Evolutionary conservation across 2,797 vertebrate species (phyloP), one percentile per base, ranked within the genome.

Genomic region (Poeciliopsis paucimaculata): DNA sequence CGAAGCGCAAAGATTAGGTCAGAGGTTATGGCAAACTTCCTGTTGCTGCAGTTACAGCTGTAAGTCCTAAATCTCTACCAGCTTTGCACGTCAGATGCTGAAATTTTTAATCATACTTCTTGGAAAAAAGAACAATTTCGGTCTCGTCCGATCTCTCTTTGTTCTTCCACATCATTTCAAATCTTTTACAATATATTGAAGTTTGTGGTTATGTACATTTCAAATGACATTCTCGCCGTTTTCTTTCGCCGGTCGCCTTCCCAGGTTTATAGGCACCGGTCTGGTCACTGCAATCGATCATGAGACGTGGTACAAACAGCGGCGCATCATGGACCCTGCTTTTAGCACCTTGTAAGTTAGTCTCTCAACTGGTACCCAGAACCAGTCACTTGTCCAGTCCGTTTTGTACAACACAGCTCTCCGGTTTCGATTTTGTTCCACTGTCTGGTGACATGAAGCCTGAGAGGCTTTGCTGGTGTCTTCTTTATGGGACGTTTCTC

Each of bases 281-380:
- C 86, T 99, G 86, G 73, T 96, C 47, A 96, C 97, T 0, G 94
- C 94, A 46, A 78, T 8, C 1, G 81, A 98, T 89, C 95, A 98
- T 0, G 95, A 96, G 0, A 88, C 86, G 6, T 98, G 97, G 98
- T 96, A 94, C 83, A 98, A 96, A 82, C 98, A 99, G 81, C 92
- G 97, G 3, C 94, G 93, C 16, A 95, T 98, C 83, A 97, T 99
- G 94, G 97, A 98, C 88, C 95, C 97, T 6, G 97, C 97, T 0
- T 99, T 99, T 86, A 98, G 96, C 88, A 96, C 95, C 51, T 57
- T 75, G 73, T 75, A n/a, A 57, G 51, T 75, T 26, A 15, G 72
- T 53, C 36, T 41, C 11, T 16, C 4, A n/a, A 26, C 12, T 26
- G 49, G 2, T 4, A 13, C 20, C 41, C 64, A 68, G 9, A 41